These are phyloP conservation scores for Grallaria varia DNA, from an alignment of 2,113 vertebrate genomes.

Conservation along the genomic window DNA sequence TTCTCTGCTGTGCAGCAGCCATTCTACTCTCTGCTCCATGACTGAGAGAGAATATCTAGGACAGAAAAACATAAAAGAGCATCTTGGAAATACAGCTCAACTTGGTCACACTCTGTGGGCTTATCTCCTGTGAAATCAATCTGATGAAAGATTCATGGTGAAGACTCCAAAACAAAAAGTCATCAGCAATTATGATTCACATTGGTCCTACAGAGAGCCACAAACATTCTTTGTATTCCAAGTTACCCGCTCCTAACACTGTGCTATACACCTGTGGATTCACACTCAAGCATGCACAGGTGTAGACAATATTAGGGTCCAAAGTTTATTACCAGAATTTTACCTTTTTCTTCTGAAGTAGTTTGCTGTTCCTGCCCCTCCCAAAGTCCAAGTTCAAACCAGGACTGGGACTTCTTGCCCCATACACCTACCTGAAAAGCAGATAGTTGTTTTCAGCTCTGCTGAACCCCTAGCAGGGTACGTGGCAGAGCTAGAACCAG, in stretches of 20 bases:
- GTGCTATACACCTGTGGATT: background rate
- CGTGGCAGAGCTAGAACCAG: background rate
- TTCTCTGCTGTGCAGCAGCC: background rate
- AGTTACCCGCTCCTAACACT: background rate
- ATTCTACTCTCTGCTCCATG: background rate
- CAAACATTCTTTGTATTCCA: background rate
- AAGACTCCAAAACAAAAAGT: background rate
- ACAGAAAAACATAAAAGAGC: background rate
- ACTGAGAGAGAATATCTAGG: background rate
- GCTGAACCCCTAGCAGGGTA: background rate
- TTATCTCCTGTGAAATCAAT: background rate
- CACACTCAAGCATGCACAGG: background rate
- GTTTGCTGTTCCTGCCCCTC: background rate
- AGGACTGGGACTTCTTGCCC: background rate
- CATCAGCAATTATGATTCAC: background rate
- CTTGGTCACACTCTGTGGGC: background rate
- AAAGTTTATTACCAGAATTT: background rate
- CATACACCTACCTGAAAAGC: background rate
- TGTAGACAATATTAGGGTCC: background rate
- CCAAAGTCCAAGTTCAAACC: background rate
- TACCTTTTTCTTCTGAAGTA: background rate
- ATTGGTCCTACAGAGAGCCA: background rate
- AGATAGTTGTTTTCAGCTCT: background rate
- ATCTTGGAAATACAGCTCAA: background rate
- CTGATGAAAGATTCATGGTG: fast-evolving